Evolutionary conservation across 2,888 invertebrate species (phyloP).

Genomic region (Troides aeacus): DNA sequence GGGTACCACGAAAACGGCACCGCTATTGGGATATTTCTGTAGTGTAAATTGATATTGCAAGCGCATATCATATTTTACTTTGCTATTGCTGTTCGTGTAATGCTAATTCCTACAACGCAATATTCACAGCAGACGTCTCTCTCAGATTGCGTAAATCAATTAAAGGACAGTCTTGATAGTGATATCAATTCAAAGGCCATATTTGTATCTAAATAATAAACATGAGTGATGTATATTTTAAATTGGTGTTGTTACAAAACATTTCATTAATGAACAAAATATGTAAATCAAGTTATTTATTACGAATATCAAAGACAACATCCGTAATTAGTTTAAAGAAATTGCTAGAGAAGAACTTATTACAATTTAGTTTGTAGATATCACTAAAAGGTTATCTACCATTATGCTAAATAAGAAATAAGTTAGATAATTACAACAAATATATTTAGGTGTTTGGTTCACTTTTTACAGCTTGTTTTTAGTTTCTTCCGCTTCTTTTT

Average conservation of each 20-base stretch:
- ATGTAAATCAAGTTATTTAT: no score
- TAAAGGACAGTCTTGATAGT: not conserved
- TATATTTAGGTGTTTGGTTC: not conserved
- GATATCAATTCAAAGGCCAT: not conserved
- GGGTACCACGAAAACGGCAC: not conserved
- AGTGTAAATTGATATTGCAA: conserved; percentile 11
- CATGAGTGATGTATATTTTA: not conserved
- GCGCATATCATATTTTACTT: conserved; percentile 11
- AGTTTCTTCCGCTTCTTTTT: not conserved
- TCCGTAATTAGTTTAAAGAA: no score
- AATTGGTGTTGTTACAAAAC: no score
- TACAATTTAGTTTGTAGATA: not conserved
- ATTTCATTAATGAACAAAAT: no score
- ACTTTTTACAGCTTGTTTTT: not conserved
- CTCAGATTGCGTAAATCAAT: not conserved
- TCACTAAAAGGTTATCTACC: not conserved
- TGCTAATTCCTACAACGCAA: not conserved
- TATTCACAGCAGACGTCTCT: not conserved
- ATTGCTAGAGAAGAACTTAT: no score
- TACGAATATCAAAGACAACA: no score
- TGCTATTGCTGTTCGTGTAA: conserved; percentile 1
- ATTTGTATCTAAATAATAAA: not conserved
- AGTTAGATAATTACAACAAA: not conserved
- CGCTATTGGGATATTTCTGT: conserved; percentile 10
- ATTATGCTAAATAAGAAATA: not conserved